Evolutionary conservation across 2,888 invertebrate species (phyloP).

Genomic region (Orthosia cruda): DNA sequence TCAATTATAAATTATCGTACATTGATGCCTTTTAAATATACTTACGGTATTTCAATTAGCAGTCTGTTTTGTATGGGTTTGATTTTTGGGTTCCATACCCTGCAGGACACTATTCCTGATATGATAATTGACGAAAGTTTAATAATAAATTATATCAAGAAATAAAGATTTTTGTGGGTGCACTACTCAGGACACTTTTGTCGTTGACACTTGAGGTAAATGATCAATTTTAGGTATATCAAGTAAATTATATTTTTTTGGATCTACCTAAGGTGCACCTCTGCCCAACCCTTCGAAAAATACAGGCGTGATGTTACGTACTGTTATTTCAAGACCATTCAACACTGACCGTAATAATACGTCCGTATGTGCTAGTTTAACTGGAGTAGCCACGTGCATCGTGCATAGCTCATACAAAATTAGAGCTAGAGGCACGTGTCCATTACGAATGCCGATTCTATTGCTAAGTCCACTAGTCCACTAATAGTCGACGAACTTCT

Average conservation of each 20-base stretch:
- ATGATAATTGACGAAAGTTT: not conserved
- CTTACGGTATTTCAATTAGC: not conserved
- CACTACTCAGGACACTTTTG: no score
- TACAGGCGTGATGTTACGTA: no score
- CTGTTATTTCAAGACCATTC: not conserved
- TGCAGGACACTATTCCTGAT: no score
- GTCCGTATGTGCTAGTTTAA: conserved; percentile 13
- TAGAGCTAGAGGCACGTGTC: conserved; percentile 45
- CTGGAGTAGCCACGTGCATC: conserved; percentile 33
- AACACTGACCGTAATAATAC: conserved; percentile 18
- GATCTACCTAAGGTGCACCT: no score
- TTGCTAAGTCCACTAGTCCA: conserved; percentile 15
- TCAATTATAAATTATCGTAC: not conserved
- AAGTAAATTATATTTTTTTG: no score
- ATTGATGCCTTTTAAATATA: not conserved
- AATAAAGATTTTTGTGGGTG: no score
- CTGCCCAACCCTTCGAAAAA: no score
- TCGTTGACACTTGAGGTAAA: no score
- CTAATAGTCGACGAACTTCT: conserved; percentile 16
- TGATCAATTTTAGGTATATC: no score
- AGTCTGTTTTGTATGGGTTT: no score
- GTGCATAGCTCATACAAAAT: conserved; percentile 33
- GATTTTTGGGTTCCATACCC: no score
- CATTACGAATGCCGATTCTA: conserved; percentile 20
- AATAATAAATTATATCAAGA: not conserved